phyloP scores from a whole-genome alignment of 2,113 vertebrate species.

The Rhineura floridana region DNA sequence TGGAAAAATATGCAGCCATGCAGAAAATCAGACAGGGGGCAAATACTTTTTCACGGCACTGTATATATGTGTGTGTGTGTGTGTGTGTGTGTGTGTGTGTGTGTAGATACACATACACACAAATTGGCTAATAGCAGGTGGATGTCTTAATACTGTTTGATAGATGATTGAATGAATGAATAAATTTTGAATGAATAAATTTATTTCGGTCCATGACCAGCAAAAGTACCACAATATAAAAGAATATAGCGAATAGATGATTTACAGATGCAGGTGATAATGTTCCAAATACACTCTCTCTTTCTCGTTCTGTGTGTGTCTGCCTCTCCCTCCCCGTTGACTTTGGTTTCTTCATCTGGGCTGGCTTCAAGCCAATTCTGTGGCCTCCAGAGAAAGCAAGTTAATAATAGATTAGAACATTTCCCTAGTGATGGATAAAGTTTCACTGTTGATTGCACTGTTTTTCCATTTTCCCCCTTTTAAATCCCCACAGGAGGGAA shows the following conservation, averaged over 20 bases:
- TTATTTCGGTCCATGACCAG: no score
- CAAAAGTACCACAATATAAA: no score
- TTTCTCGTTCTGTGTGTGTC: not conserved
- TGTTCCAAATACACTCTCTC: slow-evolving; percentile 37
- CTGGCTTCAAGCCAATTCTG: slow-evolving; percentile 57
- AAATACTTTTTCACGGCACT: no score
- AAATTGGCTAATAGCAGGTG: slow-evolving; percentile 61
- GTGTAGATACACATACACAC: not conserved
- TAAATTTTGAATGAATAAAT: no score
- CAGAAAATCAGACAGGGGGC: no score
- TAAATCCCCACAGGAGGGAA: slow-evolving; percentile 12
- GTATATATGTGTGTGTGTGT: no score
- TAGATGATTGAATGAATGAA: no score
- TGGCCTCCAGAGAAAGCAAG: slow-evolving; percentile 64
- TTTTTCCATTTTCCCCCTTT: slow-evolving; percentile 54
- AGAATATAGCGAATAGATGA: no score
- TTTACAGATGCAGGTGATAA: slow-evolving; percentile 55
- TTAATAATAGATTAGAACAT: slow-evolving; percentile 72
- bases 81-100: no score
- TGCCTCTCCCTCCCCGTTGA: not conserved
- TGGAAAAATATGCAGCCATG: no score
- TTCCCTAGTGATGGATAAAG: slow-evolving; percentile 56
- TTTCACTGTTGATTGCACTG: slow-evolving; percentile 34
- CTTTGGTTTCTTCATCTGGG: slow-evolving; percentile 57
- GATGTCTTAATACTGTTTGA: slow-evolving; percentile 45